phyloP scores from a whole-genome alignment of 2,113 vertebrate genomes.

The Cettia cetti region DNA sequence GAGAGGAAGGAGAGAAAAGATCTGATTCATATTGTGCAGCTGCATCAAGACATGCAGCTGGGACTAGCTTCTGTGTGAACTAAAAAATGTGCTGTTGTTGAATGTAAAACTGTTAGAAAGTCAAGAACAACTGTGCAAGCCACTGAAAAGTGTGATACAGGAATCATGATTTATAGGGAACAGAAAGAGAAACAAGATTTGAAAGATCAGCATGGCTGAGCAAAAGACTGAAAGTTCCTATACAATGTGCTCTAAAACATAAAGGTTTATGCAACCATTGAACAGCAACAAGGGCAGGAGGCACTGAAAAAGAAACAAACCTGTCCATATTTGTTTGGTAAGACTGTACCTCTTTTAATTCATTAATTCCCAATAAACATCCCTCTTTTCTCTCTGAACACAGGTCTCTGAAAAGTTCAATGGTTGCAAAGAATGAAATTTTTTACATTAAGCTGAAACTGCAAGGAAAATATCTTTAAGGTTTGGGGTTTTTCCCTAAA shows the following conservation, averaged over 20 bases:
- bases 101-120: neutral
- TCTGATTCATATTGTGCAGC: neutral
- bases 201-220: neutral
- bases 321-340: neutral
- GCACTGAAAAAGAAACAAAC: neutral
- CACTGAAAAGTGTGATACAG: neutral
- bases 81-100: neutral
- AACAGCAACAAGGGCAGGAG: neutral
- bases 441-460: neutral
- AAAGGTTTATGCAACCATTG: neutral
- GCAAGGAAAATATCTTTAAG: neutral
- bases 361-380: neutral
- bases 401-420: neutral
- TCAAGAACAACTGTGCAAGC: neutral
- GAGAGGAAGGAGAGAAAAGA: neutral
- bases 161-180: neutral
- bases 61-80: neutral
- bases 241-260: neutral
- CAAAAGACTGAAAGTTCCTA: neutral
- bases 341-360: neutral
- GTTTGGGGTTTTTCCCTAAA: neutral
- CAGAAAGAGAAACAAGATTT: neutral
- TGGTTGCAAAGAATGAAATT: neutral
- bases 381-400: neutral
- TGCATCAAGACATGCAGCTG: neutral